Percentiles rank a stretch among this genome's conserved stretches.
Conservation (phyloP, 2,113 vertebrate genomes). For the Lepidothrix coronata region DNA sequence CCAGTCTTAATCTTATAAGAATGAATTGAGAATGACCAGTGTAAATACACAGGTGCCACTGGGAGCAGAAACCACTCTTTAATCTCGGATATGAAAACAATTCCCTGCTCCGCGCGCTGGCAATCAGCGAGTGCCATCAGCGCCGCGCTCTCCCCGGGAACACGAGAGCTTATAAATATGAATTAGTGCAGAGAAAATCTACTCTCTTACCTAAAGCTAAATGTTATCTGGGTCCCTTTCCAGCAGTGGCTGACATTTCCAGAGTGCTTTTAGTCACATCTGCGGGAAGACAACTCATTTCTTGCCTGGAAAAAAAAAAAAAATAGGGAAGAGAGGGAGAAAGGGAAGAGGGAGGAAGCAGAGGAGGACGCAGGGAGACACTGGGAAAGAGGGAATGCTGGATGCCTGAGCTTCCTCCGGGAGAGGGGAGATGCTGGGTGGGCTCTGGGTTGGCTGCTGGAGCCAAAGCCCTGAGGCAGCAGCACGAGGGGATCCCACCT, state of each 20-base stretch:
- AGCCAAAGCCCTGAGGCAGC: rapidly evolving
- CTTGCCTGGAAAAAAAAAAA: not conserved
- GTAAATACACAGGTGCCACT: constrained; percentile 62
- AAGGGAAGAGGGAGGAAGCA: not conserved
- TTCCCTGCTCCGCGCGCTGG: constrained; percentile 56
- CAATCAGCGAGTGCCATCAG: constrained; percentile 63
- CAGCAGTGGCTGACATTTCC: constrained; percentile 71
- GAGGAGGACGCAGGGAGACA: not conserved
- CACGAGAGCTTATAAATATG: constrained; percentile 73
- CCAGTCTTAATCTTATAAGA: constrained; percentile 64
- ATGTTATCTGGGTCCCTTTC: constrained; percentile 73
- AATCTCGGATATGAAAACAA: constrained; percentile 67
- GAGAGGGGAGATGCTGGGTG: not conserved
- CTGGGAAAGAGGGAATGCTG: not conserved
- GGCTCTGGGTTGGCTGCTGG: not conserved
- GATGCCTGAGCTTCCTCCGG: not conserved
- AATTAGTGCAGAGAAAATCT: constrained; percentile 72
- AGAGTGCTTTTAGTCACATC: constrained; percentile 70
- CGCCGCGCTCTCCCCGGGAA: constrained; percentile 56
- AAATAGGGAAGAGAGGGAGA: not conserved
- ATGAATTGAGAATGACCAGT: constrained; percentile 59
- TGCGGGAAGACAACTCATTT: constrained; percentile 66
- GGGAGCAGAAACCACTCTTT: constrained; percentile 58
- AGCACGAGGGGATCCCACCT: not conserved
- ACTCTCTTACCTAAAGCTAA: constrained; percentile 74